Conservation (phyloP, 2,888 invertebrate species). For the Nineta flava region DNA sequence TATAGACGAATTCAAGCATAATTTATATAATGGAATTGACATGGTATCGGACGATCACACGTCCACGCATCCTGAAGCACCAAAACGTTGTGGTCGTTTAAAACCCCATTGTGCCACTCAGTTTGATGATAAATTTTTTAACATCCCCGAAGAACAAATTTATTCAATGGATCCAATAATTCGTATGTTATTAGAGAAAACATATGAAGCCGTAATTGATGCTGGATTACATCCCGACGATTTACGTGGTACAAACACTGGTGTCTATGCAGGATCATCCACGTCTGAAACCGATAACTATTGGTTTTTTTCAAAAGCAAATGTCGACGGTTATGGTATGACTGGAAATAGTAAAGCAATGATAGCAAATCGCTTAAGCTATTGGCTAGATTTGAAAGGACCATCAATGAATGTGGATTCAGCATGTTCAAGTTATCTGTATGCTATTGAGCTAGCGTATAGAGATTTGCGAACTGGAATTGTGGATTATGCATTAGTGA, state of each 20-base stretch:
- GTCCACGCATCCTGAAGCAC: conserved; percentile 47
- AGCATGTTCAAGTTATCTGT: no score
- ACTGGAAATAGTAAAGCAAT: no score
- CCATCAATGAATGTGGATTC: no score
- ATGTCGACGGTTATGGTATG: conserved; percentile 78
- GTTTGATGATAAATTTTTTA: no score
- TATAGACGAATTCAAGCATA: conserved; percentile 34
- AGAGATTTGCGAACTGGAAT: conserved; percentile 55
- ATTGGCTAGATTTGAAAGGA: no score
- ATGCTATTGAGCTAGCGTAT: conserved; percentile 68
- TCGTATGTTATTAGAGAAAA: conserved; percentile 39
- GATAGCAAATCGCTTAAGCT: no score
- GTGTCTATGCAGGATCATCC: conserved; percentile 64
- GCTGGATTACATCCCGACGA: no score
- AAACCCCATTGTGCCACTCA: conserved; percentile 49
- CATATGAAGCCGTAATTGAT: conserved; percentile 41
- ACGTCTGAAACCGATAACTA: conserved; percentile 62
- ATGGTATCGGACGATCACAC: conserved; percentile 34
- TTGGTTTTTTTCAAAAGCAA: conserved; percentile 53
- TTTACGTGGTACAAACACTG: conserved; percentile 59
- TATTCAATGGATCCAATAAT: conserved; percentile 37
- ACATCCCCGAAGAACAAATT: conserved; percentile 53
- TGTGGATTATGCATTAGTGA: conserved; percentile 76
- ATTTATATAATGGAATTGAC: conserved; percentile 36
- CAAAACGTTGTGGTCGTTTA: conserved; percentile 38